A percentile compares a stretch with the other conserved stretches of the same genome.
Evolutionary conservation across 1,140 invertebrate genomes (phyloP).

Genomic region (Procambarus virginalis): DNA sequence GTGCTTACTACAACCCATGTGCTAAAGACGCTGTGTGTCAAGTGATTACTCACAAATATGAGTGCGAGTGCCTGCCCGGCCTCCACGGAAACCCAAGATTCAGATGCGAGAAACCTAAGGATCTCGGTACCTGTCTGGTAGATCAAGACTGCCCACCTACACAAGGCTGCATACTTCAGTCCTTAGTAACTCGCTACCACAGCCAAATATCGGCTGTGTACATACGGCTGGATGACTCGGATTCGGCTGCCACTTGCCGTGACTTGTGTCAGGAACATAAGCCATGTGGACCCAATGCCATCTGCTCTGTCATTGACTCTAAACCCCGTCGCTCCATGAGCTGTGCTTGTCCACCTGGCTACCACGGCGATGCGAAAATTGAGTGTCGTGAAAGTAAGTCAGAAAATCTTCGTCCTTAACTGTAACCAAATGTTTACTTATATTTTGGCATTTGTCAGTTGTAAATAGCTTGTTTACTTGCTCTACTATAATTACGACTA

Average conservation of each 20-base stretch:
- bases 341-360: conserved; percentile 69
- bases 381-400: conserved; percentile 83
- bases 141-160: conserved; percentile 69
- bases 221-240: conserved; percentile 68
- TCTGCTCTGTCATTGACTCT: conserved; percentile 69
- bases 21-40: conserved; percentile 71
- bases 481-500: not conserved
- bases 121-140: conserved; percentile 71
- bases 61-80: conserved; percentile 70
- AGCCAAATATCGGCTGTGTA: conserved; percentile 53
- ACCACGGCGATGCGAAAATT: conserved; percentile 83
- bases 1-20: conserved; percentile 75
- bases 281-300: conserved; percentile 69
- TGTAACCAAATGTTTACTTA: no score
- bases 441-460: no score
- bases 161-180: conserved; percentile 67
- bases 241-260: conserved; percentile 60
- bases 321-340: conserved; percentile 66
- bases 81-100: conserved; percentile 71
- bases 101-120: conserved; percentile 63
- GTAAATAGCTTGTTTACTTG: no score
- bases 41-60: conserved; percentile 65
- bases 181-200: conserved; percentile 57
- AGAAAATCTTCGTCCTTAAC: no score
- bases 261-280: conserved; percentile 68